Percentiles rank a stretch among this genome's conserved stretches.
Conservation (phyloP, 2,888 invertebrate genomes). For the Allolobophora icterica region DNA sequence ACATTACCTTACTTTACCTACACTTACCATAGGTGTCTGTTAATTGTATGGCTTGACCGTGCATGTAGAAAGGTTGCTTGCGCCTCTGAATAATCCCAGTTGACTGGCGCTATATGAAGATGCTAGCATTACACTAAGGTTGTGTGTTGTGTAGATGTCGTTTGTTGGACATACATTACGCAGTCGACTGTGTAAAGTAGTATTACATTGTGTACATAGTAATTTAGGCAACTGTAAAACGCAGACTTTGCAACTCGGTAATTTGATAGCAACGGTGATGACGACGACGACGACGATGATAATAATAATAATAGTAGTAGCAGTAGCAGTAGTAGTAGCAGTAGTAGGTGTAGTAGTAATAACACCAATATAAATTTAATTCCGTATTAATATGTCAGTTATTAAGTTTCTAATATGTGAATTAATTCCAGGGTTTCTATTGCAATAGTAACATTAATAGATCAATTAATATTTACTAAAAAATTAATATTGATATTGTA, state of each 20-base stretch:
- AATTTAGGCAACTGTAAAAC: neutral
- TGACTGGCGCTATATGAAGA: neutral
- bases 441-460: neutral
- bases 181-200: neutral
- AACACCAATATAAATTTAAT: neutral
- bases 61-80: neutral
- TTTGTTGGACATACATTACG: neutral
- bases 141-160: slow-evolving; percentile 17
- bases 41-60: neutral
- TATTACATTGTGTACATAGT: neutral
- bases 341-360: neutral
- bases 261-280: neutral
- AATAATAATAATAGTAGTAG: too few relatives aligned
- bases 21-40: neutral
- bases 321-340: too few relatives aligned
- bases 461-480: too few relatives aligned
- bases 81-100: neutral
- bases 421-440: neutral
- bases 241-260: neutral
- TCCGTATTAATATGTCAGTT: neutral
- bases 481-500: too few relatives aligned
- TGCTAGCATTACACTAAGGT: neutral
- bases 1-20: neutral
- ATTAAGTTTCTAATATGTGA: too few relatives aligned
- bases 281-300: neutral